Evolutionary conservation across 2,888 invertebrate species (phyloP), one percentile per base, ranked within the genome.

Genomic region (Eilema caniola): DNA sequence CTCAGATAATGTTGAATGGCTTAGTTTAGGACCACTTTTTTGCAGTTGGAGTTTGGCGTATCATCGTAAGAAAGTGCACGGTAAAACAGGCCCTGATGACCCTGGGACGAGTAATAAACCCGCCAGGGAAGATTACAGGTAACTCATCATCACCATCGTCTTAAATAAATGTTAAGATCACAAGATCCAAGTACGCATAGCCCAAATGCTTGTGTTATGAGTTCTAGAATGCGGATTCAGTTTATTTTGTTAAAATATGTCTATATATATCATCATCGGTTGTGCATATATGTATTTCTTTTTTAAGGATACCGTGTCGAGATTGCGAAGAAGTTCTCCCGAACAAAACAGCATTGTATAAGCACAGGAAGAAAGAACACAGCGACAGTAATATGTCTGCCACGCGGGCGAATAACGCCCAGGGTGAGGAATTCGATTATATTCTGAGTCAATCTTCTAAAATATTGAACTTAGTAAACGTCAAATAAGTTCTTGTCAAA

Each of bases 11-110:
- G n/a, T n/a, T n/a, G n/a, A n/a, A n/a, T n/a, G n/a, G n/a, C n/a
- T n/a, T n/a, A n/a, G n/a, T n/a, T n/a, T 41, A 41, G 16, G n/a
- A n/a, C 4, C 20, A 47, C 24, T 63, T 67, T 56, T 75, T 73
- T 1, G 11, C 73, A 95, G 95, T 82, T 95, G 95, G 95, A 92
- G 95, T 68, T 80, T 94, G 25, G 91, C 95, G 0, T 95, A 95
- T 62, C 95, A 95, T 72, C 89, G 92, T 14, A 95, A 95, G 83
- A 95, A 95, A 70, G 80, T 90, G 0, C 95, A 95, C 72, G 89
- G 89, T 0, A 93, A 92, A 75, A 78, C 73, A 0, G 86, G 76
- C 0, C 78, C 84, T 3, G 90, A 89, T 0, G 89, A 90, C 11
- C 83, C 82, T 11, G 83, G 85, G 0, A 81, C 86, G 0, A 76